phyloP scores from a whole-genome alignment of 2,888 invertebrate species.

The Tetragnatha montana region DNA sequence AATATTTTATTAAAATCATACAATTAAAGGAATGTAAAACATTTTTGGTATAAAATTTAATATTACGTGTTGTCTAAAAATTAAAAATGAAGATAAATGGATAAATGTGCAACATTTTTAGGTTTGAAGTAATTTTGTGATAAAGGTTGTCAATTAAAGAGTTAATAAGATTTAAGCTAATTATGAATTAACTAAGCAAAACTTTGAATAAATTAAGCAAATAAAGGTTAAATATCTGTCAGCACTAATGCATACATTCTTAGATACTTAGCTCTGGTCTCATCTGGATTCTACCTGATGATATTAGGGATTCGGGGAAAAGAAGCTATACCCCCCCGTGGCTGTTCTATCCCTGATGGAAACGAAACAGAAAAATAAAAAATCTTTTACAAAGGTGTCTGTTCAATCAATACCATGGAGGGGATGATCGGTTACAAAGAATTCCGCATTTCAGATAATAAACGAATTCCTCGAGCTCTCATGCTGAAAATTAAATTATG shows the following conservation, averaged over 20 bases:
- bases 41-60: too few relatives aligned
- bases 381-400: background rate
- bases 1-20: too few relatives aligned
- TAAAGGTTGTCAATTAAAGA: too few relatives aligned
- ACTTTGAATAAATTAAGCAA: background rate
- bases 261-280: background rate
- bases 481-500: conserved; percentile 24
- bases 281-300: conserved; percentile 18
- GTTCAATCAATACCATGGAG: background rate
- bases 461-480: background rate
- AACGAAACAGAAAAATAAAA: background rate
- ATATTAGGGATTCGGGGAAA: background rate
- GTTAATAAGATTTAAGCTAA: too few relatives aligned
- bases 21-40: too few relatives aligned
- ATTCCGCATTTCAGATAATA: conserved; percentile 10
- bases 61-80: too few relatives aligned
- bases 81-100: too few relatives aligned
- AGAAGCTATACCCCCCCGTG: background rate
- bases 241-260: background rate
- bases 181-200: too few relatives aligned
- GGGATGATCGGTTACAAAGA: background rate
- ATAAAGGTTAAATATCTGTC: background rate
- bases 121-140: too few relatives aligned
- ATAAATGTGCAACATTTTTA: too few relatives aligned
- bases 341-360: background rate